Evolutionary conservation across 2,797 vertebrate species (phyloP), one percentile per base, ranked within the genome.

Genomic region (Sarcoramphus papa): DNA sequence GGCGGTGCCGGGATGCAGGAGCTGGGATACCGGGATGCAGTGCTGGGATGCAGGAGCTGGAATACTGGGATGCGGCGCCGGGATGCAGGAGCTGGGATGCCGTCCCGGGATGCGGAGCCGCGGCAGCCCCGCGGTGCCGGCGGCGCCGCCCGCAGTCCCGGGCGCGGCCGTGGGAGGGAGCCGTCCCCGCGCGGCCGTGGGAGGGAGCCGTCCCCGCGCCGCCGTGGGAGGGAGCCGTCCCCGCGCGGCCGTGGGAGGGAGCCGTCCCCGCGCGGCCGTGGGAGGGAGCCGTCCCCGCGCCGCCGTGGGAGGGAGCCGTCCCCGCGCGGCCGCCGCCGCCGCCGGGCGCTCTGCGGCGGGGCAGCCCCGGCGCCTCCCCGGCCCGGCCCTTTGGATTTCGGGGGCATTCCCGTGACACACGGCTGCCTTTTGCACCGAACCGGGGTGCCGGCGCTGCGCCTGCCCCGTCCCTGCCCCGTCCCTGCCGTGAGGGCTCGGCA

Each of bases 401-500:
- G 64, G 75, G 17, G 8, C 79, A 40, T 86, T 86, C 85, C 93
- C 65, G 15, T 12, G n/a, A 1, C 12, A 5, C 19, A 5, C 41
- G 7, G 53, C 28, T 14, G 64, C 47, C 35, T 48, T 2, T 16
- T 1, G 31, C 68, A 4, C 4, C 2, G 27, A 14, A 12, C 31
- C 22, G 27, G 1, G 31, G 25, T 4, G 56, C 48, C 6, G 48
- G 17, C 13, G 33, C 13, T 5, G 60, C 31, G 45, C 14, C 12
- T 12, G 45, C 8, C 37, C 37, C 37, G 35, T 37, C 35, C 35
- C 35, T 37, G 35, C 35, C 35, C 35, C 35, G 37, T 7, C 63
- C 7, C 82, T 7, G 50, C 25, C 40, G 17, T 7, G 3, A 4
- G 1, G 50, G 21, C 54, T 4, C 0, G 2, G 43, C 4, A 7